Evolutionary conservation across 2,888 invertebrate genomes (phyloP).

Genomic region (Drosophila setosimentum): DNA sequence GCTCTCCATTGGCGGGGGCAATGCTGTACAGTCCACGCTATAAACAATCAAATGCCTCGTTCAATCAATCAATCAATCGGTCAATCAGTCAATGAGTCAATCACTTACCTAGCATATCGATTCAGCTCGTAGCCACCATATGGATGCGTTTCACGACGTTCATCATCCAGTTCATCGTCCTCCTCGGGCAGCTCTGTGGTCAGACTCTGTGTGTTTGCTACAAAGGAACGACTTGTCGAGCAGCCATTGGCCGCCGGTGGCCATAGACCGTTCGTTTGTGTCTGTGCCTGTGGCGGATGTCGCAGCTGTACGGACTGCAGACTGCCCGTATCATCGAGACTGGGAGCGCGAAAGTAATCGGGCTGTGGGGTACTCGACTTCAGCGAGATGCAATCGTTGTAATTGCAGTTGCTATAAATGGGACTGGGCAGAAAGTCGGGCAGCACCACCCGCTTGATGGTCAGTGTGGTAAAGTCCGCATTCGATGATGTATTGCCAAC

Average conservation of each 20-base stretch:
- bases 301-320: constrained; percentile 83
- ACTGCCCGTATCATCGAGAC: constrained; percentile 75
- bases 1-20: constrained; percentile 85
- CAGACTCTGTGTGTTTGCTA: constrained; percentile 84
- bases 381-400: constrained; percentile 82
- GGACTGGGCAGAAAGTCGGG: constrained; percentile 84
- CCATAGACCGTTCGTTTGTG: constrained; percentile 40
- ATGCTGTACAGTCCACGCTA: constrained; percentile 82
- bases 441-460: constrained; percentile 84
- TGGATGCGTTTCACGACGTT: constrained; percentile 45
- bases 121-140: constrained; percentile 84
- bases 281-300: constrained; percentile 39
- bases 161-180: constrained; percentile 70
- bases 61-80: background rate
- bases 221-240: constrained; percentile 72
- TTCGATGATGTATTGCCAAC: constrained; percentile 2
- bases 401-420: constrained; percentile 84
- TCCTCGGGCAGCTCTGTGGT: constrained; percentile 84
- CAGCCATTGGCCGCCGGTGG: constrained; percentile 23
- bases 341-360: constrained; percentile 81
- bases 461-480: constrained; percentile 83
- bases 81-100: background rate
- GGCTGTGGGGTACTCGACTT: constrained; percentile 85
- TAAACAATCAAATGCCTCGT: background rate
- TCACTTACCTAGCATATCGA: constrained; percentile 82